A percentile compares a stretch with the other conserved stretches of the same genome.
Conservation (phyloP, 2,888 invertebrate species). For the Barypeithes pellucidus region DNA sequence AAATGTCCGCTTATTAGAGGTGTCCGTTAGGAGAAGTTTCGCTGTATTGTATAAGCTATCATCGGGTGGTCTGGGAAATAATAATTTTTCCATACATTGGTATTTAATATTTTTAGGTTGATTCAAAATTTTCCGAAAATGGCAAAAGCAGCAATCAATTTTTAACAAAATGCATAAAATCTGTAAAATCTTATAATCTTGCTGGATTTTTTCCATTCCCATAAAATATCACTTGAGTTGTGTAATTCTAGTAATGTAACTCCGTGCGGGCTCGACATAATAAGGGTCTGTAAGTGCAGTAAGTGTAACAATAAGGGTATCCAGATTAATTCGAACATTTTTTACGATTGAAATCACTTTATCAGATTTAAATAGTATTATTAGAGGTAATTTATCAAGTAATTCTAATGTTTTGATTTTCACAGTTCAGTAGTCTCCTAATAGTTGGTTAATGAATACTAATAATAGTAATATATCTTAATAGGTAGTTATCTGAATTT, state of each 20-base stretch:
- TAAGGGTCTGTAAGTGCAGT: conserved; percentile 36
- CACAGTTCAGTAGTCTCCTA: conserved; percentile 52
- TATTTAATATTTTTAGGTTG: no score
- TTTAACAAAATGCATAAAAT: no score
- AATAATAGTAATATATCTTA: conserved; percentile 49
- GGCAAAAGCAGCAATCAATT: no score
- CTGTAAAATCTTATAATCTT: not conserved
- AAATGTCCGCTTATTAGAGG: no score
- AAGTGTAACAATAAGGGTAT: conserved; percentile 45
- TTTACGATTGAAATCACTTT: conserved; percentile 51
- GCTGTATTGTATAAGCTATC: no score
- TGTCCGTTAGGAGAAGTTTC: no score
- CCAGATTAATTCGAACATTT: conserved; percentile 46
- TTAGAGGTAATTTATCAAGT: conserved; percentile 51
- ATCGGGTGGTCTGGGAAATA: no score
- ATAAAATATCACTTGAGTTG: conserved; percentile 33
- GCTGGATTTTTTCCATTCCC: conserved; percentile 29
- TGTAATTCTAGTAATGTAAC: conserved; percentile 34
- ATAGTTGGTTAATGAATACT: conserved; percentile 44
- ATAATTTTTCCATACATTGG: no score
- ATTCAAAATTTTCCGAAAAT: no score
- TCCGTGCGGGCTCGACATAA: conserved; percentile 43
- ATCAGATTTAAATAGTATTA: conserved; percentile 51
- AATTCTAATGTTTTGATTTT: conserved; percentile 50
- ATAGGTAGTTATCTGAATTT: conserved; percentile 41